Conservation (phyloP, 2,113 vertebrate genomes). For the Anas platyrhynchos region DNA sequence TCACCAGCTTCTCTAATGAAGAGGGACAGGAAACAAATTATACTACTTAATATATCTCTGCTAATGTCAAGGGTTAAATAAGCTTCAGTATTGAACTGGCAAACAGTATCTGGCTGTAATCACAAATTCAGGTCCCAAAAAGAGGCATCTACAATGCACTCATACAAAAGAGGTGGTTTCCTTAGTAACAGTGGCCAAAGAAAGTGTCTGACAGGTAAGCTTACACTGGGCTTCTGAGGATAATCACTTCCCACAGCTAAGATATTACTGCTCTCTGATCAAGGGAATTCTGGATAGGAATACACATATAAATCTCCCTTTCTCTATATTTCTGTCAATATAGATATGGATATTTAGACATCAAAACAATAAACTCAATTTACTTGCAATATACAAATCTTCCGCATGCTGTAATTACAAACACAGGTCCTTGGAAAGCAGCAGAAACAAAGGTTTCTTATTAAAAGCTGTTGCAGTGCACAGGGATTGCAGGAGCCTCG, state of each 20-base stretch:
- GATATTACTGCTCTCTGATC: neutral
- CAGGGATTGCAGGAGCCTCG: neutral
- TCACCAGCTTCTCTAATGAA: neutral
- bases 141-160: neutral
- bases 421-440: neutral
- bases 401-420: neutral
- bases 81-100: conserved; percentile 3
- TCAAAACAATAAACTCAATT: neutral
- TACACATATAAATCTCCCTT: rapidly evolving
- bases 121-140: conserved; percentile 41
- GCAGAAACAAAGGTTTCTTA: conserved; percentile 12
- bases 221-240: neutral
- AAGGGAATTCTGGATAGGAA: neutral
- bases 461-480: neutral
- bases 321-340: rapidly evolving
- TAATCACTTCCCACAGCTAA: neutral
- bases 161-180: conserved; percentile 64
- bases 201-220: conserved; percentile 55
- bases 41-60: neutral
- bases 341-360: neutral
- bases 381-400: neutral
- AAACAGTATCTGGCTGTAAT: conserved; percentile 42
- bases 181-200: conserved; percentile 63
- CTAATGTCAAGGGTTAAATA: conserved; percentile 40
- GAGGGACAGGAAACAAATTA: neutral